These are phyloP conservation scores for Dichetophora obliterata DNA, from an alignment of 2,888 invertebrate genomes.

Conservation along the genomic window DNA sequence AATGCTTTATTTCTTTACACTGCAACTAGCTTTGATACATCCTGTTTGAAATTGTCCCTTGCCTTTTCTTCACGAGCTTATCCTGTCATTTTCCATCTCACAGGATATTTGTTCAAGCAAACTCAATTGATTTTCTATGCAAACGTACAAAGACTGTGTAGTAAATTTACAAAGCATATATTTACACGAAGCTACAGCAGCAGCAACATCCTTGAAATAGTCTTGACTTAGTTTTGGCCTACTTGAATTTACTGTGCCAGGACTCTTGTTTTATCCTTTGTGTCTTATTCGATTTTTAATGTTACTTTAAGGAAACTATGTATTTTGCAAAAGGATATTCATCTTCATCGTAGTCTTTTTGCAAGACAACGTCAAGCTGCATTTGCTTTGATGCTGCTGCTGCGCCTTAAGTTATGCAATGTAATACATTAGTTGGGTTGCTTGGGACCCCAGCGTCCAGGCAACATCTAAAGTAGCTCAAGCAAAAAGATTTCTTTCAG, in stretches of 20 bases:
- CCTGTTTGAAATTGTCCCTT: too few species aligned
- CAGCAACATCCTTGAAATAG: slow-evolving; percentile 6
- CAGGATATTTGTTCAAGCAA: slow-evolving; percentile 22
- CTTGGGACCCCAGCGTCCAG: background rate
- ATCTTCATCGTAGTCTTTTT: background rate
- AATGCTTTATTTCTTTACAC: too few species aligned
- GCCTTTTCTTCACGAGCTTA: background rate
- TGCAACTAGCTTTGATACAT: too few species aligned
- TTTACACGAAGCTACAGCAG: slow-evolving; percentile 14
- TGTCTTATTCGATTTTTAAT: background rate
- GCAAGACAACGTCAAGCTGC: background rate
- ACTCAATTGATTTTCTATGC: slow-evolving; percentile 26
- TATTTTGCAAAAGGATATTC: slow-evolving; percentile 1
- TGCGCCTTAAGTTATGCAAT: slow-evolving; percentile 34
- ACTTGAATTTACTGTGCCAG: slow-evolving; percentile 5
- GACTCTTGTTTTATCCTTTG: background rate
- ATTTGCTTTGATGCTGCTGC: slow-evolving; percentile 17
- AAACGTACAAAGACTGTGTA: background rate
- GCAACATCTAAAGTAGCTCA: slow-evolving; percentile 2
- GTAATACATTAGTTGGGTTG: slow-evolving; percentile 13
- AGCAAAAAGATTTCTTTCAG: background rate
- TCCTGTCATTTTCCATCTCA: slow-evolving; percentile 20
- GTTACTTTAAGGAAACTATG: slow-evolving; percentile 1
- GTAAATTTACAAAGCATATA: slow-evolving; percentile 14
- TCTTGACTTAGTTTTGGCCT: slow-evolving; percentile 22